Evolutionary conservation across 1,140 invertebrate species (phyloP), one percentile per base, ranked within the genome.

Genomic region (Hypothenemus hampei): DNA sequence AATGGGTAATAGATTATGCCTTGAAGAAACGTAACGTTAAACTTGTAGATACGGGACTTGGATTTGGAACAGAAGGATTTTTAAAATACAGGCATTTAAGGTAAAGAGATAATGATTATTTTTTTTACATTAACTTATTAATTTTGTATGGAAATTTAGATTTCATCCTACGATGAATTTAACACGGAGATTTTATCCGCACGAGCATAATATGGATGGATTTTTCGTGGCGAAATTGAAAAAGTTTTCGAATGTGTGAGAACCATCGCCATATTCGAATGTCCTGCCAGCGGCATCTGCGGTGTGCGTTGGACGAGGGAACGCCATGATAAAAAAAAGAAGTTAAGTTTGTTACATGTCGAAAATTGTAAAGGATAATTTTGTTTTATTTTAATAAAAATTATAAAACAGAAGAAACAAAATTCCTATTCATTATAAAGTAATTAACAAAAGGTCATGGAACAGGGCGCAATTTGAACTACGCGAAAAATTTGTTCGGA

Each of bases 201-300:
- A 99, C 71, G 86, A 87, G 11, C 93, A 98, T 69, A 99, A 99
- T 72, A 93, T 99, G 86, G 97, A 99, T 78, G 97, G 97, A 22
- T 99, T 99, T 71, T 99, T 93, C 79, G 94, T 99, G 10, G 94
- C 94, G 3, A 99, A 99, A 78, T 71, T 99, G 0, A 94, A 96
- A 73, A 99, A 98, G 68, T 89, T 96, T 69, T 93, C 90, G 1
- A 93, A 97, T 77, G 79, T 82, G n/a, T n/a, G n/a, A n/a, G n/a
- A n/a, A n/a, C n/a, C n/a, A n/a, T n/a, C n/a, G n/a, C n/a, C n/a
- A n/a, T n/a, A n/a, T n/a, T n/a, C n/a, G n/a, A n/a, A n/a, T n/a
- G n/a, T n/a, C n/a, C n/a, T n/a, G n/a, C n/a, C n/a, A n/a, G n/a
- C n/a, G n/a, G n/a, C n/a, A n/a, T n/a, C n/a, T n/a, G n/a, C n/a